Conservation (phyloP, 2,797 vertebrate genomes). For the Cyprinodon diabolis region DNA sequence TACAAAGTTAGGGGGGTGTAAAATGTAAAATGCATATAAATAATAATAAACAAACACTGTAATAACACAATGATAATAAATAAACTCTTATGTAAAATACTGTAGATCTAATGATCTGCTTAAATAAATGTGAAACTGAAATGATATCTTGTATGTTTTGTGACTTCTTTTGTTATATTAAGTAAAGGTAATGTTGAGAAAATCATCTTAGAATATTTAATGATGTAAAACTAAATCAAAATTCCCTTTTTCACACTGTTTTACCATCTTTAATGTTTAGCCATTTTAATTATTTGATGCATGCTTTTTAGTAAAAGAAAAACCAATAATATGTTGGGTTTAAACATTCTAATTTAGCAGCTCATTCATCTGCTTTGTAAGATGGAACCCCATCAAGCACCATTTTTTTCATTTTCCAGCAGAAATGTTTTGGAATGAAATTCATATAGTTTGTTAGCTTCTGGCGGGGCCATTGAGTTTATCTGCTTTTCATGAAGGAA, state of each 20-base stretch:
- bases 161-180: neutral
- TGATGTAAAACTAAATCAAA: neutral
- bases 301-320: neutral
- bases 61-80: too few species aligned
- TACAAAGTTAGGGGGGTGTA: too few species aligned
- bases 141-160: neutral
- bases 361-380: neutral
- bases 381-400: neutral
- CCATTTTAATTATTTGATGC: neutral
- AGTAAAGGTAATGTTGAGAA: neutral
- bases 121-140: neutral
- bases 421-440: neutral
- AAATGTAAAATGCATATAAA: too few species aligned
- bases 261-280: neutral
- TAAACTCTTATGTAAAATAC: too few species aligned
- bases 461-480: neutral
- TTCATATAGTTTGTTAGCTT: neutral
- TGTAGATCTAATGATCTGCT: neutral
- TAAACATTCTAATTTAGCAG: neutral
- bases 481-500: neutral
- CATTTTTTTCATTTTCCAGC: neutral
- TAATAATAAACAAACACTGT: too few species aligned
- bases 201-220: neutral
- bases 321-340: neutral
- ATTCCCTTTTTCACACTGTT: neutral